Percentiles rank a stretch among this genome's conserved stretches.
Evolutionary conservation across 92 coral and sea anemone genomes (phyloP).

Genomic region (Epizoanthus ramosus): DNA sequence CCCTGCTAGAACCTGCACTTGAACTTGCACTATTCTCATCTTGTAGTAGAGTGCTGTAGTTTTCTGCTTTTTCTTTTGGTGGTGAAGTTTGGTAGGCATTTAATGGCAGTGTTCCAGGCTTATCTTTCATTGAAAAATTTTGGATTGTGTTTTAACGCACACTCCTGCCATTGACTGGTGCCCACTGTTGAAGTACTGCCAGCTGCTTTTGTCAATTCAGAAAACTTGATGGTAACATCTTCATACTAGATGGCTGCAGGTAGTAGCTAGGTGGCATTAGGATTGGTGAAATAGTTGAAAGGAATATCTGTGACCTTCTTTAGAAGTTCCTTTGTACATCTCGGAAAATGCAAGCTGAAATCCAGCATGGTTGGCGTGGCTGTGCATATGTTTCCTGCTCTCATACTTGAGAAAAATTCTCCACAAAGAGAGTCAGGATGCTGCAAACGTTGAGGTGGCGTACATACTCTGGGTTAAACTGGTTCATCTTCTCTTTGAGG

Average conservation of each 20-base stretch:
- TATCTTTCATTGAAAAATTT: constrained; percentile 55
- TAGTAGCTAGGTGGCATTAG: constrained; percentile 60
- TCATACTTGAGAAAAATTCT: constrained; percentile 62
- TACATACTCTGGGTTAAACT: constrained; percentile 43
- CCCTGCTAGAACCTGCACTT: constrained; percentile 15
- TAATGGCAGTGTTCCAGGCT: constrained; percentile 51
- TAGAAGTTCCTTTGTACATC: constrained; percentile 56
- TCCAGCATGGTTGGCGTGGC: constrained; percentile 51
- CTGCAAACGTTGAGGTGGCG: constrained; percentile 48
- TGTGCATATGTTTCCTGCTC: constrained; percentile 56
- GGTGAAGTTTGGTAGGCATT: constrained; percentile 21
- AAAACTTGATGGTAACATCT: constrained; percentile 44
- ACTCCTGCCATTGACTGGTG: constrained; percentile 48
- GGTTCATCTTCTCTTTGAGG: constrained; percentile 24
- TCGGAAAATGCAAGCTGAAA: constrained; percentile 54
- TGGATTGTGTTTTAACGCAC: constrained; percentile 57
- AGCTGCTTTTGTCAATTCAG: constrained; percentile 53
- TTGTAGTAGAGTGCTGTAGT: constrained; percentile 24
- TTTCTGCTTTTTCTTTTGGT: constrained; percentile 16
- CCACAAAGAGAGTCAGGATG: constrained; percentile 52
- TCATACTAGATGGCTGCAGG: constrained; percentile 47
- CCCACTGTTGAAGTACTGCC: constrained; percentile 58
- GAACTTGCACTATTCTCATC: background rate
- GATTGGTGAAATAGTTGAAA: constrained; percentile 58
- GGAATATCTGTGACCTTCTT: constrained; percentile 35